Percentiles rank a stretch among this genome's conserved stretches.
Evolutionary conservation across 2,113 vertebrate species (phyloP).

Genomic region (Thryonomys swinderianus): DNA sequence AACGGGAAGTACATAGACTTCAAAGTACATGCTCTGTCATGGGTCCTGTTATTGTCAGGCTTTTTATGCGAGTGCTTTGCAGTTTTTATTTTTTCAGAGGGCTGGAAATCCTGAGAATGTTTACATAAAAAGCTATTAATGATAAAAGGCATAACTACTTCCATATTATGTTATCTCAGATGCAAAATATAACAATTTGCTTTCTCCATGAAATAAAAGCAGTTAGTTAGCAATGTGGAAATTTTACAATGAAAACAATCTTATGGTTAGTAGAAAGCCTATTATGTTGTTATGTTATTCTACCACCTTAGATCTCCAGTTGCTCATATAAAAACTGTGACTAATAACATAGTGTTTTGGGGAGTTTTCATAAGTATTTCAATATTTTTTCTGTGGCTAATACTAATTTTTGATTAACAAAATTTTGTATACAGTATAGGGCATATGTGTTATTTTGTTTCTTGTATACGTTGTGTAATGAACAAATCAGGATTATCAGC

Average conservation of each 20-base stretch:
- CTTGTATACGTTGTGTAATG: not conserved
- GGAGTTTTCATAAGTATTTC: not conserved
- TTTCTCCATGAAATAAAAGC: not conserved
- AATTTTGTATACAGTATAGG: not conserved
- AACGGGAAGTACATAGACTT: no score
- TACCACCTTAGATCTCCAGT: not conserved
- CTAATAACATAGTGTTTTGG: not conserved
- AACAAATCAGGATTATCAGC: not conserved
- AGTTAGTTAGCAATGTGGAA: not conserved
- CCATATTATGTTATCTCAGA: not conserved
- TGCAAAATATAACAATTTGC: not conserved
- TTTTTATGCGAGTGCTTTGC: constrained; percentile 3
- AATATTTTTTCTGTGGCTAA: not conserved
- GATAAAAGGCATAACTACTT: not conserved
- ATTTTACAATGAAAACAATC: not conserved
- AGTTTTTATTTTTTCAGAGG: constrained; percentile 45
- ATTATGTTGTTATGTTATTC: not conserved
- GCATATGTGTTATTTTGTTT: not conserved
- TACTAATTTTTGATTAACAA: not conserved
- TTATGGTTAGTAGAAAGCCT: not conserved
- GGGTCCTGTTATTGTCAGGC: not conserved
- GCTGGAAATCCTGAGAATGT: not conserved
- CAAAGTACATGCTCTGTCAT: no score
- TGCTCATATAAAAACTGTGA: not conserved
- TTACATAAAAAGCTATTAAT: constrained; percentile 61